These are phyloP conservation scores for Larimichthys crocea DNA, from an alignment of 2,113 vertebrate genomes.

Conservation along the genomic window DNA sequence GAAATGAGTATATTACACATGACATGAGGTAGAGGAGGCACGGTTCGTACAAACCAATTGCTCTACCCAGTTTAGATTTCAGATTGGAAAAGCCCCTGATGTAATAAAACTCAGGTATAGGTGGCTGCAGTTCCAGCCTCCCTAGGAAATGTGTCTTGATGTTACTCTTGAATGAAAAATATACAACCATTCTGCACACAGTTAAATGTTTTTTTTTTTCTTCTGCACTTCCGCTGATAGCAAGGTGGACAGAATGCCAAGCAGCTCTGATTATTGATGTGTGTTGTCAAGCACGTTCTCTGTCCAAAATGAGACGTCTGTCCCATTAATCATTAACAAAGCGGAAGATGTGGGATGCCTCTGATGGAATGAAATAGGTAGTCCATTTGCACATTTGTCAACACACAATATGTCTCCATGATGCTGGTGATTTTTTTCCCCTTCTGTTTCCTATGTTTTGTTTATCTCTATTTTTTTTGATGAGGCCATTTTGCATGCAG, in stretches of 20 bases:
- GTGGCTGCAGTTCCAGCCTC: conserved; percentile 17
- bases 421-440: background rate
- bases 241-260: conserved; percentile 63
- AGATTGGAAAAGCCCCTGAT: conserved; percentile 21
- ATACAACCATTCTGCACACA: conserved; percentile 47
- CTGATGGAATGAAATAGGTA: conserved; percentile 35
- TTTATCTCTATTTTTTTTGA: conserved; percentile 50
- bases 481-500: conserved; percentile 60
- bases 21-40: background rate
- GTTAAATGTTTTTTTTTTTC: conserved; percentile 16
- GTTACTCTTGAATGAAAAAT: conserved; percentile 55
- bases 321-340: conserved; percentile 68
- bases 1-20: background rate
- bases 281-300: conserved; percentile 35
- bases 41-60: conserved; percentile 26
- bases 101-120: conserved; percentile 38
- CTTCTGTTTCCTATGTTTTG: conserved; percentile 24
- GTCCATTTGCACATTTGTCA: conserved; percentile 47
- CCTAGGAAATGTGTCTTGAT: conserved; percentile 49
- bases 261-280: conserved; percentile 61
- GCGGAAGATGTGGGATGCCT: conserved; percentile 10
- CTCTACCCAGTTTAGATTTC: conserved; percentile 14
- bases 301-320: conserved; percentile 51
- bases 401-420: conserved; percentile 21
- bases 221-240: conserved; percentile 26